These are phyloP conservation scores for Tetramorium alpestre DNA, from an alignment of 1,140 invertebrate species.

Conservation along the genomic window DNA sequence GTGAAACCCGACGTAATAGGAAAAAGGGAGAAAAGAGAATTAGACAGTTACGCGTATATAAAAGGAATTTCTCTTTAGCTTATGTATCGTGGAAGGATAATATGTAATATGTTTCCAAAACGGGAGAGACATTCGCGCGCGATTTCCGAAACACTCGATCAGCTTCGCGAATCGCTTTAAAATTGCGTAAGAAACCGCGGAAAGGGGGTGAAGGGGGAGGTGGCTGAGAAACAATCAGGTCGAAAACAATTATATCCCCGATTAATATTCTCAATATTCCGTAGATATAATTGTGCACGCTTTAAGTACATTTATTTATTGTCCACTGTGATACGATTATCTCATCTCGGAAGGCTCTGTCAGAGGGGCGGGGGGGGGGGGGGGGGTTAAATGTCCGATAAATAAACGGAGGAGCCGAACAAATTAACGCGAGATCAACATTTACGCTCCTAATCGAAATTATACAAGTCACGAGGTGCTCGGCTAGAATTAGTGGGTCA, in stretches of 20 bases:
- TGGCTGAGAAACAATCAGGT: conserved; percentile 5
- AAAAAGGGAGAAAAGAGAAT: not conserved
- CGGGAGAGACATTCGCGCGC: not conserved
- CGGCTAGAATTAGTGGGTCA: conserved; percentile 43
- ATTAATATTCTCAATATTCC: conserved; percentile 36
- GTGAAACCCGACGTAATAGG: not conserved
- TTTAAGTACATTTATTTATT: conserved; percentile 70
- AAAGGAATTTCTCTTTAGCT: not conserved
- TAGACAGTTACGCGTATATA: not conserved
- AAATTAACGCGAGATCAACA: conserved; percentile 3
- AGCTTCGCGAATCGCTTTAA: not conserved
- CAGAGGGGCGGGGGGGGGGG: not conserved
- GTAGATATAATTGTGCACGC: conserved; percentile 48
- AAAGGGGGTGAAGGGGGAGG: not conserved
- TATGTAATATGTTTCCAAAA: not conserved
- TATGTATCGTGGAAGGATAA: not conserved
- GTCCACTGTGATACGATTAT: conserved; percentile 64
- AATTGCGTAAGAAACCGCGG: conserved; percentile 17
- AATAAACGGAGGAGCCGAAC: not conserved
- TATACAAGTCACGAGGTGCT: conserved; percentile 19
- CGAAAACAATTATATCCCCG: not conserved
- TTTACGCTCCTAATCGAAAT: conserved; percentile 15
- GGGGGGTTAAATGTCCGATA: not conserved
- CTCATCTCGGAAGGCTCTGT: conserved; percentile 28
- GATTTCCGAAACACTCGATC: conserved; percentile 1